phyloP scores from a whole-genome alignment of 2,888 invertebrate genomes.

The Macrosoma leucophasiata region DNA sequence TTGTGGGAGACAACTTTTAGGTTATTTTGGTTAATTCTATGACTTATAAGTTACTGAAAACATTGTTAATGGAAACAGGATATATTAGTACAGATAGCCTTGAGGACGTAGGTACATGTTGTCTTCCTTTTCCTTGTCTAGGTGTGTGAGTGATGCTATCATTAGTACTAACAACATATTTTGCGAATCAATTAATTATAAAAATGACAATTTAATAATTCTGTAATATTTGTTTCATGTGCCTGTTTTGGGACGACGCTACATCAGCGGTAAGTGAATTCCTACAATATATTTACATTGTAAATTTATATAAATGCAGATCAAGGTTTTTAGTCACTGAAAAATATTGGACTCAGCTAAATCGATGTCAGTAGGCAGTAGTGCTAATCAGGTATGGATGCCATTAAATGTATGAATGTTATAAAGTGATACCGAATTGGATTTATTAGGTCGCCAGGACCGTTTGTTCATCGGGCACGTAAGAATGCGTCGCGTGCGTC shows the following conservation, averaged over 20 bases:
- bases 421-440: conserved; percentile 41
- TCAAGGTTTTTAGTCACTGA: conserved; percentile 6
- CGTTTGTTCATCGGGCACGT: conserved; percentile 64
- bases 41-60: conserved; percentile 24
- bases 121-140: conserved; percentile 60
- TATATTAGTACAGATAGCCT: conserved; percentile 56
- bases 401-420: conserved; percentile 35
- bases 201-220: conserved; percentile 12
- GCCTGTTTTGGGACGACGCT: conserved; percentile 34
- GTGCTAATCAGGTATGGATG: no score
- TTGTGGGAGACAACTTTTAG: no score
- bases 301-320: background rate
- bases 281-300: conserved; percentile 5
- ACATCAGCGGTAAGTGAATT: conserved; percentile 57
- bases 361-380: conserved; percentile 18
- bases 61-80: conserved; percentile 51
- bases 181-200: no score
- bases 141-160: conserved; percentile 1
- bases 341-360: conserved; percentile 4
- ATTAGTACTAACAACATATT: background rate
- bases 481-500: conserved; percentile 45
- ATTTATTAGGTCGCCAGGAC: conserved; percentile 66
- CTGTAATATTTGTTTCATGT: conserved; percentile 60
- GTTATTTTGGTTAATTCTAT: no score
- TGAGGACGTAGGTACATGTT: conserved; percentile 61